These are phyloP conservation scores for Rhaphigaster nebulosa DNA, from an alignment of 2,888 invertebrate genomes.

Conservation along the genomic window DNA sequence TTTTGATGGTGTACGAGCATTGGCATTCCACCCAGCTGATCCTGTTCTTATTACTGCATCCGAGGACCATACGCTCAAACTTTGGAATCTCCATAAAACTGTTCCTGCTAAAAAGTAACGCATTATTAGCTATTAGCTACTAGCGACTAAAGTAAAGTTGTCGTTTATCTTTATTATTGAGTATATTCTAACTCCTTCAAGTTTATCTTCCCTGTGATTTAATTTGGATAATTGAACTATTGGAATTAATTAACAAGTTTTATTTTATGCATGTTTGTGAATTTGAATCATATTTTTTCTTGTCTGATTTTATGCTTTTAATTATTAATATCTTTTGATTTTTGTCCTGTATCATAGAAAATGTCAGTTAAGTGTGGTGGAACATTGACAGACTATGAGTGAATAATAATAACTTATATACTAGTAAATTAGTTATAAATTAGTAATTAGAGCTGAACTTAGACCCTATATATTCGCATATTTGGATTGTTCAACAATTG, in stretches of 20 bases:
- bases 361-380: background rate
- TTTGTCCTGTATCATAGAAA: background rate
- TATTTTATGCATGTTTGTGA: background rate
- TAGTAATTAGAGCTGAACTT: no score
- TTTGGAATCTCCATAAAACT: slow-evolving; percentile 99
- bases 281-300: background rate
- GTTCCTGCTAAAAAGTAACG: slow-evolving; percentile 92
- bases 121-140: background rate
- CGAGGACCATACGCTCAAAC: slow-evolving; percentile 98
- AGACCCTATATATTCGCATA: no score
- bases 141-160: background rate
- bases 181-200: background rate
- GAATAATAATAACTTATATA: no score
- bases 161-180: background rate
- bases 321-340: background rate
- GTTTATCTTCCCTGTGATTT: background rate
- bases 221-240: background rate
- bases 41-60: slow-evolving; percentile 97
- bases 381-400: no score
- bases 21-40: slow-evolving; percentile 95
- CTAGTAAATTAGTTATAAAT: no score
- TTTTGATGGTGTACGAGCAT: slow-evolving; percentile 91
- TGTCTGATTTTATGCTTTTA: background rate
- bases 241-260: background rate
- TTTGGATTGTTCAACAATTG: no score